Evolutionary conservation across 2,888 invertebrate species (phyloP).

Genomic region (Spatulosminthurus flaviceps): DNA sequence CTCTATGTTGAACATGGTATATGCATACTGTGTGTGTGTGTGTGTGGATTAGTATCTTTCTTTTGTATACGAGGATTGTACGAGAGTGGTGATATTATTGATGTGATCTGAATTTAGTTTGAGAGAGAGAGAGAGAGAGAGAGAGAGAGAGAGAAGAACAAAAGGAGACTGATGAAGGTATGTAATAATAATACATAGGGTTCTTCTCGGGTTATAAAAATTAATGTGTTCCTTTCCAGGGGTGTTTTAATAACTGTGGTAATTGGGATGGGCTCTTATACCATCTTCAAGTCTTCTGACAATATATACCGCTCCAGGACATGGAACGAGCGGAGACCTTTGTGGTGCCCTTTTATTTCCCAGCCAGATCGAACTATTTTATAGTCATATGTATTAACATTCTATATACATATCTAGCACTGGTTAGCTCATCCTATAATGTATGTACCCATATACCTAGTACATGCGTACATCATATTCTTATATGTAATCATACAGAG

Average conservation of each 20-base stretch:
- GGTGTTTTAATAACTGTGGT: conserved; percentile 45
- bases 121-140: neutral
- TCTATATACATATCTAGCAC: neutral
- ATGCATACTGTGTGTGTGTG: too few relatives aligned
- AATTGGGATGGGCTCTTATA: conserved; percentile 41
- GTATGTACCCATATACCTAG: neutral
- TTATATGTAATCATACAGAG: too few relatives aligned
- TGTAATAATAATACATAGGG: conserved; percentile 31
- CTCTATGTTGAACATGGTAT: too few relatives aligned
- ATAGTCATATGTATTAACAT: neutral
- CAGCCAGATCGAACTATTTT: conserved; percentile 32
- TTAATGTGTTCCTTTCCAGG: conserved; percentile 41
- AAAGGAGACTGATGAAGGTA: neutral
- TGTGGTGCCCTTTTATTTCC: conserved; percentile 23
- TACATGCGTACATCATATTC: too few relatives aligned
- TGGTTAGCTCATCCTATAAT: neutral
- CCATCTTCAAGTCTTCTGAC: neutral
- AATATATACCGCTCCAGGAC: conserved; percentile 20
- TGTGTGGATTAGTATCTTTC: too few relatives aligned
- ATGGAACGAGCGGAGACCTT: conserved; percentile 28
- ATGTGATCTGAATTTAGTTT: neutral
- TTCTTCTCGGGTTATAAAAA: conserved; percentile 34
- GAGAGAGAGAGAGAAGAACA: neutral
- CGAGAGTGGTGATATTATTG: neutral
- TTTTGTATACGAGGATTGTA: too few relatives aligned